Percentiles rank a stretch among this genome's conserved stretches.
Evolutionary conservation across 2,797 vertebrate genomes (phyloP).

Genomic region (Phaenicophaeus curvirostris): DNA sequence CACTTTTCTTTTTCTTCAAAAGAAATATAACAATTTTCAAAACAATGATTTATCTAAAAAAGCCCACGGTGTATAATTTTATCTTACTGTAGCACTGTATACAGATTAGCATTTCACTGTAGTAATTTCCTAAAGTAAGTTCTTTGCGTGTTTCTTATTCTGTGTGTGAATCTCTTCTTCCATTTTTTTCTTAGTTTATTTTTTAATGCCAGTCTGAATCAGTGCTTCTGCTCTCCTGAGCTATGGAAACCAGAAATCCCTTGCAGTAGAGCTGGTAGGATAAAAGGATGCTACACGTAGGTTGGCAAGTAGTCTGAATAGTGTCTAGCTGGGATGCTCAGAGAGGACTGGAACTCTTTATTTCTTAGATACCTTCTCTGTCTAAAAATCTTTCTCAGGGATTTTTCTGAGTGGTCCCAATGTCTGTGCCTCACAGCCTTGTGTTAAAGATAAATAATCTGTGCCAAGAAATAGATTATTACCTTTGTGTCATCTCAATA

Average conservation of each 20-base stretch:
- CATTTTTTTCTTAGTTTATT: not conserved
- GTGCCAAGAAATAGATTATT: no score
- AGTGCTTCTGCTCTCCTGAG: not conserved
- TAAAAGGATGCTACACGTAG: not conserved
- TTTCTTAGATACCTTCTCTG: not conserved
- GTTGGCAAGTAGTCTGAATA: not conserved
- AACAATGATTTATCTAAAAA: not conserved
- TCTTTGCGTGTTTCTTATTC: not conserved
- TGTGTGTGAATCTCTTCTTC: not conserved
- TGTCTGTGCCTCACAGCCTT: accelerated
- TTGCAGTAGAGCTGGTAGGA: not conserved
- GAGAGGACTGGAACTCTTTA: not conserved
- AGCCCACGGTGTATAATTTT: not conserved
- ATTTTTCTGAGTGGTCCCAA: not conserved
- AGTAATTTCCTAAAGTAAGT: not conserved
- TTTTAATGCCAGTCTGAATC: not conserved
- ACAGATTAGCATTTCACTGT: accelerated
- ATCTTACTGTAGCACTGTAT: not conserved
- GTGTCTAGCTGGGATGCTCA: not conserved
- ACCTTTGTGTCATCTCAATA: no score
- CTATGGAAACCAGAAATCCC: not conserved
- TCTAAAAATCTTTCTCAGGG: not conserved
- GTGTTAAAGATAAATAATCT: no score
- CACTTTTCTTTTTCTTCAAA: no score
- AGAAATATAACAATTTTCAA: no score